phyloP scores from a whole-genome alignment of 2,888 invertebrate genomes.

The Perithous albicinctus region DNA sequence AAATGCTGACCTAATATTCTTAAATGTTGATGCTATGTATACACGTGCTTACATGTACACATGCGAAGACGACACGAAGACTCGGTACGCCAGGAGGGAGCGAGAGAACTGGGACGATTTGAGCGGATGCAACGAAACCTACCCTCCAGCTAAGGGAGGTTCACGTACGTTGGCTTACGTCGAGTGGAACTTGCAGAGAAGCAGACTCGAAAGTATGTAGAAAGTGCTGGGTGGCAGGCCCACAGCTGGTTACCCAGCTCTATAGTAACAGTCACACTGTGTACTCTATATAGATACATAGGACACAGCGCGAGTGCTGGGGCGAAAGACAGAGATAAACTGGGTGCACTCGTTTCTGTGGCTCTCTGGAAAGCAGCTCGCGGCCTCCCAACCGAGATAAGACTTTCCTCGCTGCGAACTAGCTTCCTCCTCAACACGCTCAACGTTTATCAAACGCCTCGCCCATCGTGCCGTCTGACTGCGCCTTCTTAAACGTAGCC shows the following conservation, averaged over 20 bases:
- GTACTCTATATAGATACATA: not conserved
- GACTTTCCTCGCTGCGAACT: conserved; percentile 57
- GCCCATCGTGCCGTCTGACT: conserved; percentile 41
- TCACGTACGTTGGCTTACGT: conserved; percentile 51
- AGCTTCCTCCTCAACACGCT: conserved; percentile 63
- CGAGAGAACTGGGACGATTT: conserved; percentile 70
- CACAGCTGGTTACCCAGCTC: conserved; percentile 23
- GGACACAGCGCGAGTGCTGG: conserved; percentile 4
- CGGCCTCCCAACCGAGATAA: conserved; percentile 60
- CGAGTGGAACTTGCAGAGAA: conserved; percentile 41
- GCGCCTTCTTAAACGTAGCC: conserved; percentile 17
- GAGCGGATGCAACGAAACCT: conserved; percentile 75
- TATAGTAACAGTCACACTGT: not conserved
- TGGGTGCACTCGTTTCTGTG: conserved; percentile 67
- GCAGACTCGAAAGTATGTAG: conserved; percentile 39
- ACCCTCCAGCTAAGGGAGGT: conserved; percentile 71
- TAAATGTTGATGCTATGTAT: conserved; percentile 77
- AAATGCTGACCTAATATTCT: conserved; percentile 77
- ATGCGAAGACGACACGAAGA: not conserved
- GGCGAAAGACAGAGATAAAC: conserved; percentile 56
- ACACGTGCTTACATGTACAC: conserved; percentile 30
- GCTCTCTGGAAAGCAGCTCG: conserved; percentile 61
- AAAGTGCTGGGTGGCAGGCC: conserved; percentile 7
- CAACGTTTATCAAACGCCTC: conserved; percentile 64
- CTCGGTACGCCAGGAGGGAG: not conserved